Evolutionary conservation across 2,113 vertebrate genomes (phyloP), one percentile per base, ranked within the genome.

Genomic region (Siniperca knerii): DNA sequence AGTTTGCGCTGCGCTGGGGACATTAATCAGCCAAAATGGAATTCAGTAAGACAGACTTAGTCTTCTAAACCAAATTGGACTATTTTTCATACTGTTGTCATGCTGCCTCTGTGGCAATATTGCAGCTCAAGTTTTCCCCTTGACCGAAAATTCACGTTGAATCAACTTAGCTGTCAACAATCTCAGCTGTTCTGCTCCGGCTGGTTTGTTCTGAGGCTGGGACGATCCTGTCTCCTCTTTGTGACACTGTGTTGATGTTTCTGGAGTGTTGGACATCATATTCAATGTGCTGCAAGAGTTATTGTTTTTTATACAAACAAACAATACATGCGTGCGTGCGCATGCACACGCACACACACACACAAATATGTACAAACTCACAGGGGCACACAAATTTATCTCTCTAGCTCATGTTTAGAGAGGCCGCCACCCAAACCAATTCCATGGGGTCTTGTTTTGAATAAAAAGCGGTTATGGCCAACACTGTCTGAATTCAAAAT

Each of bases 21-120:
- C 89, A 91, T 95, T 88, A 87, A 93, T 93, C 90, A 90, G 87
- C 44, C 52, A 64, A 89, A 91, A 88, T 88, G 70, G 57, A 90
- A 91, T 89, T 84, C 72, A 75, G 76, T 79, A 50, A 84, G 88
- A 92, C 73, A 86, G 77, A 84, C 62, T 60, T 65, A 58, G 79
- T 87, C 88, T 60, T 74, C 79, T 6, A 15, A 44, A 77, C 77
- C 21, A 83, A 88, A 93, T 84, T 71, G 65, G 86, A 83, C 75
- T 54, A 74, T 92, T 91, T 87, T 84, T 92, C 87, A 90, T 87
- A 75, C 70, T 80, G 84, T 77, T 88, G 88, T 84, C 79, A 66
- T 46, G 62, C 61, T 79, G 78, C 71, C 72, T 77, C 80, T 46
- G 60, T 83, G 77, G 73, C 44, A 67, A 52, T 52, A 75, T 42